These are phyloP conservation scores for Cottus gobio DNA, from an alignment of 2,113 vertebrate species.

Conservation along the genomic window DNA sequence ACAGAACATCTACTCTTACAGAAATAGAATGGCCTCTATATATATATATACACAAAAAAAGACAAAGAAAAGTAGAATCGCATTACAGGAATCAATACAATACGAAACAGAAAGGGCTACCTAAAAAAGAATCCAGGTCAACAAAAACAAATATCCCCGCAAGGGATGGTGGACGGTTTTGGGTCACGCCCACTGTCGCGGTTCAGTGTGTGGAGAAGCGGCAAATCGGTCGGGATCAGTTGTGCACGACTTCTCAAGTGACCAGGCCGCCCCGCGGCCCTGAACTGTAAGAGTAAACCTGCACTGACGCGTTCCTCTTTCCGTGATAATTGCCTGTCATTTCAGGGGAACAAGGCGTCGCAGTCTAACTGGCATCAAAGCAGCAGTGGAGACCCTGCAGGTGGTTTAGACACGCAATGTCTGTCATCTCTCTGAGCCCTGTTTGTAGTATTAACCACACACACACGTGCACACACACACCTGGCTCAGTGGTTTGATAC, in stretches of 20 bases:
- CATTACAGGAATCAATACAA: too few relatives aligned
- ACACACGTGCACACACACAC: conserved; percentile 16
- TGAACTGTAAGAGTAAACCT: conserved; percentile 19
- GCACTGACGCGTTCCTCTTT: conserved; percentile 10
- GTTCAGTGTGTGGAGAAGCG: too few relatives aligned
- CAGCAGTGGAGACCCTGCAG: conserved; percentile 36
- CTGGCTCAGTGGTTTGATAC: conserved; percentile 24
- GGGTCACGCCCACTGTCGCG: too few relatives aligned
- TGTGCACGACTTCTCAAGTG: neutral
- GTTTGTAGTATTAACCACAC: conserved; percentile 35
- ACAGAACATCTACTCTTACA: neutral
- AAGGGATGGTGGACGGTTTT: too few relatives aligned
- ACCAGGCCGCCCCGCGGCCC: neutral
- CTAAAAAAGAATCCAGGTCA: too few relatives aligned
- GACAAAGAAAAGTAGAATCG: too few relatives aligned
- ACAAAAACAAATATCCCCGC: neutral
- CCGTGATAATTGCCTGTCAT: conserved; percentile 51
- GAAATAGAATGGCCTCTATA: neutral
- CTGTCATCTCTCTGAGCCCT: conserved; percentile 28
- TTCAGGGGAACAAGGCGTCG: conserved; percentile 29
- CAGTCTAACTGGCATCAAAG: conserved; percentile 43
- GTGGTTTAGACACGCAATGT: conserved; percentile 33
- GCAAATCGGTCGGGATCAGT: neutral
- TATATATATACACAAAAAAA: neutral
- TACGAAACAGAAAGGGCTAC: too few relatives aligned